Conservation (phyloP, 2,888 invertebrate species). For the Altica lythri region DNA sequence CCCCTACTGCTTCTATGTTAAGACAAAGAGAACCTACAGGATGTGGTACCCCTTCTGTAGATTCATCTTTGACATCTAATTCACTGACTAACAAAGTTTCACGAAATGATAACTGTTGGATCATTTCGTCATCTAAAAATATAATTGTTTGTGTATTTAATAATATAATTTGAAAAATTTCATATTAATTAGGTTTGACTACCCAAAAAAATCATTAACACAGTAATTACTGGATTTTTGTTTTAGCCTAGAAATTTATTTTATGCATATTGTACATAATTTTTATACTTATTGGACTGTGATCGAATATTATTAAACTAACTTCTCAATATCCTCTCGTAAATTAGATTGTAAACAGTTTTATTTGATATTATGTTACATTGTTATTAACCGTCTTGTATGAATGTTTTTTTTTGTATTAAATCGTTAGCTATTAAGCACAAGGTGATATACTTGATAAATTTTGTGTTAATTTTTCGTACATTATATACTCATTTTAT, state of each 20-base stretch:
- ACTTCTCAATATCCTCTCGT: no score
- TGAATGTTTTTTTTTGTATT: slow-evolving; percentile 19
- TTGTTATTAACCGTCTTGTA: slow-evolving; percentile 1
- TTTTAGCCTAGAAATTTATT: no score
- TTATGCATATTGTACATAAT: no score
- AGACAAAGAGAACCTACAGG: slow-evolving; percentile 55
- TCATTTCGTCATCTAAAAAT: slow-evolving; percentile 58
- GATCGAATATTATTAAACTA: no score
- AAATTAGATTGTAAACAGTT: no score
- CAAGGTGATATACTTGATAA: slow-evolving; percentile 36
- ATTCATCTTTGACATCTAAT: slow-evolving; percentile 48
- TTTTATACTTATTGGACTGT: no score
- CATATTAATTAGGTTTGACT: no score
- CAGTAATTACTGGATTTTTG: no score
- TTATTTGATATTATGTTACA: slow-evolving; percentile 5
- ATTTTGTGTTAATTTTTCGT: slow-evolving; percentile 30
- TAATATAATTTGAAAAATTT: no score
- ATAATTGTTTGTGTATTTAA: no score
- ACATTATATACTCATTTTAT: no score
- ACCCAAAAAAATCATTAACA: no score
- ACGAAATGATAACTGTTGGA: slow-evolving; percentile 60
- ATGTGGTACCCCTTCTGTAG: slow-evolving; percentile 39
- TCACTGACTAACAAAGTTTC: slow-evolving; percentile 63
- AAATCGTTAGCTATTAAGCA: slow-evolving; percentile 25
- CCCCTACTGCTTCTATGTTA: slow-evolving; percentile 56